Base-by-base conservation (phyloP, 2,888 invertebrate genomes). In the Ophion ellenae region DNA sequence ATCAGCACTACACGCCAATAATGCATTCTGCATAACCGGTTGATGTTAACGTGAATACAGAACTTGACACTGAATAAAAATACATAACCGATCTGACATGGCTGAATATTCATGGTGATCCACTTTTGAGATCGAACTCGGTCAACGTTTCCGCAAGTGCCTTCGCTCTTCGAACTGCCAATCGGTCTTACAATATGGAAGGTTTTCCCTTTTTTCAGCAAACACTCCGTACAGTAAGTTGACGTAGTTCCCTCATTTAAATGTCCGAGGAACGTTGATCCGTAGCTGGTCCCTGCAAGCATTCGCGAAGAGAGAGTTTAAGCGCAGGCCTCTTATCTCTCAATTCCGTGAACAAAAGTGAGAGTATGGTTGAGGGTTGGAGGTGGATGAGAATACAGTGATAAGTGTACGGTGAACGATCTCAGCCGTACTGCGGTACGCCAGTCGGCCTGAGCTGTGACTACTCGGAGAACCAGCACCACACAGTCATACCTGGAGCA, bases 311-410 rank as follows among this genome's bases (percentile, higher is more conserved):
- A 28, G 47, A 61, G 69, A 88, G 90, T 86, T 84, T 89, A 89
- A 92, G 90, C 91, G 90, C 90, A 90, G 91, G 91, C 88, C 87
- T 83, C 91, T 93, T 93, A 93, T 94, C 93, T 93, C 92, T 93
- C 93, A 93, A 93, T 93, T 93, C 91, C 89, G 91, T 90, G 90
- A 90, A 88, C 87, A 81, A 86, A 88, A 91, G 89, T 86, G 83
- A 90, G 87, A 86, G 69, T 87, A 77, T 77, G 81, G 75, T 78
- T 57, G 69, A 80, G 66, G 61, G 61, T 53, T 75, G 14, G 66
- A 74, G 77, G 77, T 73, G 59, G 45, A 77, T 61, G 67, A 77
- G 73, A 11, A 76, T 59, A 69, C 17, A 45, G 64, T 59, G 66
- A 24, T 36, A 32, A 79, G 73, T 81, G 73, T 80, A 63, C 45